Evolutionary conservation across 2,113 vertebrate genomes (phyloP), one percentile per base, ranked within the genome.

Genomic region (Neoarius graeffei): DNA sequence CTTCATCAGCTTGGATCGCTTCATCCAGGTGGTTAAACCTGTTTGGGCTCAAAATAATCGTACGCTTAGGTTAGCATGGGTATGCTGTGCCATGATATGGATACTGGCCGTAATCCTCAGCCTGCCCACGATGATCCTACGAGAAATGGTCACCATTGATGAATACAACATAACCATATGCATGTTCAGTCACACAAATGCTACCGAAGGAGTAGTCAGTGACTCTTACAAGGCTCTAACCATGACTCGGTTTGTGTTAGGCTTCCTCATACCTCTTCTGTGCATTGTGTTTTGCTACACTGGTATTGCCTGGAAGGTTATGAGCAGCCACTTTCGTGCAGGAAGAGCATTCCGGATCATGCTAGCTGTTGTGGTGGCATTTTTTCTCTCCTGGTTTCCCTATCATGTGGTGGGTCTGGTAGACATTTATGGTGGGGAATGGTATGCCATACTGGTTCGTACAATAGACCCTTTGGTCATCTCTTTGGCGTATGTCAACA

Each of bases 31-130:
- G 3, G 89, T 93, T 83, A 94, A 92, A 84, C 96, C 96, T 0
- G 79, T 97, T 85, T 97, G 96, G 96, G 95, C 96, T 73, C 96
- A 97, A 88, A 97, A 97, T 67, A 94, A 94, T 59, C 94, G 96
- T 4, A 95, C 8, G 0, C 88, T 94, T 27, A 67, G 90, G 27
- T 86, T 90, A 3, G 20, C 93, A 0, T 90, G 56, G 0, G 0
- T 27, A 0, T 25, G 93, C 13, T 96, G 95, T 14, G 74, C 84
- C 0, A 77, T 91, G 48, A 93, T 94, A 48, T 97, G 97, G 96
- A 8, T 91, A 5, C 3, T 94, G 77, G 94, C 96, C 14, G 88
- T 95, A 1, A 0, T 92, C 2, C 93, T 96, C 90, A 95, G 95
- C 54, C 86, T 93, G 23, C 96, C 96, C 0, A 92, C 91, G 25